Base-by-base conservation (phyloP, 2,888 invertebrate species). In the Tinea pellionella region DNA sequence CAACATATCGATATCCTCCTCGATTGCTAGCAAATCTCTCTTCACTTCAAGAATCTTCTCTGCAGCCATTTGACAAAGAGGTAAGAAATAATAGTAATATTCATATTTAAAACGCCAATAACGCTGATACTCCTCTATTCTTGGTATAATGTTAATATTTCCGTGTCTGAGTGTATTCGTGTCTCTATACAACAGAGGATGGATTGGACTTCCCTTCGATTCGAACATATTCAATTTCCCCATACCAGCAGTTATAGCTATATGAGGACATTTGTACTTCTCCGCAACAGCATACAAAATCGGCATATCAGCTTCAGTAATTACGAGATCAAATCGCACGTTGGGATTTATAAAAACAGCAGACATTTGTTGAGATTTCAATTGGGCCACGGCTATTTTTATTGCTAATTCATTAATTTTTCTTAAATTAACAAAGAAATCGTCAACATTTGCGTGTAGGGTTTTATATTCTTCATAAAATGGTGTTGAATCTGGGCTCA, bases 271-370 rank as follows among this genome's bases (percentile, higher is more conserved):
- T 32, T 85, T 70, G 66, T 90, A 90, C 64, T 88, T 87, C 47
- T 89, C 81, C 16, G 89, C 88, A 16, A 88, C 80, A 0, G 83
- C 88, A 61, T 86, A 88, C 42, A 88, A 67, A 0, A 87, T 60
- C 0, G 89, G 88, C 3, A 84, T 74, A 7, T 89, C 77, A n/a
- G 85, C 80, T 70, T 91, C 91, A 2, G 88, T 79, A 42, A 91
- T 72, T 0, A 90, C 82, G 32, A 90, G 67, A 69, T 91, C 91
- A 64, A 90, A 91, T 61, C 78, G 77, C 24, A 86, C 71, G 30
- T 80, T 80, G 0, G 78, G 79, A 61, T 83, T 86, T 2, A 79
- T 70, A 6, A 86, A 66, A 11, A 86, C 63, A 1, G 85, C 75
- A 12, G 72, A 70, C 81, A 86, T 78, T 60, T 75, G 75, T 61